Conservation (phyloP, 1,140 invertebrate genomes). For the Halyomorpha halys region DNA sequence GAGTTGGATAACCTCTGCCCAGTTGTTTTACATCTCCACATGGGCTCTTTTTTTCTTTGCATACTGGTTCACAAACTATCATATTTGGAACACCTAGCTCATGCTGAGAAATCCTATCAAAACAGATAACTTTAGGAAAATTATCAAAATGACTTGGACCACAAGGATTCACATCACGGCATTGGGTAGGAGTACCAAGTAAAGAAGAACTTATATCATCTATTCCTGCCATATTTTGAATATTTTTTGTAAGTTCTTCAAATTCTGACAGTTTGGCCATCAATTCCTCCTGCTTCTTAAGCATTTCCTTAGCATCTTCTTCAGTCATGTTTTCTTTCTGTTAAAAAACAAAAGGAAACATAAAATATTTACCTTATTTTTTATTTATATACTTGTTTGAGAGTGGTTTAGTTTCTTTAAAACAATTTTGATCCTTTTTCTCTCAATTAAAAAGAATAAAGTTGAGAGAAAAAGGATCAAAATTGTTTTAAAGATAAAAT, state of each 20-base stretch:
- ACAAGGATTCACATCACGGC: background rate
- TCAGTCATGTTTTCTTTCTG: constrained; percentile 37
- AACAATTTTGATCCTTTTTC: too few species aligned
- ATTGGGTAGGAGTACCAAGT: constrained; percentile 21
- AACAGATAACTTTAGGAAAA: constrained; percentile 19
- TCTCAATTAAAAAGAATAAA: too few species aligned
- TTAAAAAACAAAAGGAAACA: background rate
- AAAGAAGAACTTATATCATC: constrained; percentile 28
- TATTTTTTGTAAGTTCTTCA: constrained; percentile 35
- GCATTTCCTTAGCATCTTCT: constrained; percentile 33
- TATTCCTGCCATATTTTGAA: constrained; percentile 35
- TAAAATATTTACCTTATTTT: too few species aligned
- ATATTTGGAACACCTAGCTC: background rate
- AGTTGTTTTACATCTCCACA: too few species aligned
- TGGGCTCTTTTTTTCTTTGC: background rate
- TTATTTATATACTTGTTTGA: too few species aligned
- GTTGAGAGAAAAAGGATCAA: too few species aligned
- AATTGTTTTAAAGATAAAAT: too few species aligned
- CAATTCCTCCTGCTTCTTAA: constrained; percentile 34
- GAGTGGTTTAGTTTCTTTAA: too few species aligned
- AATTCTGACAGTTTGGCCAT: constrained; percentile 35
- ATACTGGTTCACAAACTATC: background rate
- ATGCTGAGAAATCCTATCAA: background rate
- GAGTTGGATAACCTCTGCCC: background rate
- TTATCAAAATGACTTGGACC: background rate